Evolutionary conservation across 2,888 invertebrate genomes (phyloP), one percentile per base, ranked within the genome.

Genomic region (Heliconius ethilla): DNA sequence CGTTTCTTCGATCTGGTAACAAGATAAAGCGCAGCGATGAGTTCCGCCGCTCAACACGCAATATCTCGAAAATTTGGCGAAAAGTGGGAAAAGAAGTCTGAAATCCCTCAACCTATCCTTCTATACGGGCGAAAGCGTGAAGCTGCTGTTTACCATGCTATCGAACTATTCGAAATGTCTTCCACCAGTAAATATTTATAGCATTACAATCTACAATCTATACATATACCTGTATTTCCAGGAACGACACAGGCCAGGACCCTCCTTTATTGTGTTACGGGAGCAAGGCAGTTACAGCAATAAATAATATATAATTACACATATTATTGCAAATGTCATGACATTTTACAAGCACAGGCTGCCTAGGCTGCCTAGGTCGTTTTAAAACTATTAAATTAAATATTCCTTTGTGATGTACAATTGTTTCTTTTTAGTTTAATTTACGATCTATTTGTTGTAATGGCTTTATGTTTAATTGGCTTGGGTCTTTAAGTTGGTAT

Each of bases 231-330:
- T 45, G 5, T 15, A n/a, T 59, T 72, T 72, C 72, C n/a, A 72
- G 72, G 59, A 59, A 72, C 33, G 25, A 59, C 72, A 59, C 40
- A 9, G 75, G 67, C 80, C 80, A 81, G 80, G 75, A 55, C 75
- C 81, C 81, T 79, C 80, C 81, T 79, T 81, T 79, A 79, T 81
- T 74, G 70, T 82, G 81, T 80, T 78, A 70, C 62, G 37, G 78
- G 65, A 40, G 70, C 72, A 59, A 75, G 70, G 55, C 59, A 72
- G 33, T 72, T 72, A 15, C 59, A 72, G 33, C 80, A 63, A 78
- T 77, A 78, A 75, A 78, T 79, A 79, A 81, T 81, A 83, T 81
- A 78, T 78, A 76, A 75, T 77, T 79, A 63, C 40, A 33, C 51
- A 55, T 69, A 76, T 59, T 63, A 75, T 75, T 73, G n/a, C 37